Percentiles rank a stretch among this genome's conserved stretches.
These are phyloP conservation scores for Gryllus bimaculatus DNA, from an alignment of 1,140 invertebrate species.

Conservation along the genomic window DNA sequence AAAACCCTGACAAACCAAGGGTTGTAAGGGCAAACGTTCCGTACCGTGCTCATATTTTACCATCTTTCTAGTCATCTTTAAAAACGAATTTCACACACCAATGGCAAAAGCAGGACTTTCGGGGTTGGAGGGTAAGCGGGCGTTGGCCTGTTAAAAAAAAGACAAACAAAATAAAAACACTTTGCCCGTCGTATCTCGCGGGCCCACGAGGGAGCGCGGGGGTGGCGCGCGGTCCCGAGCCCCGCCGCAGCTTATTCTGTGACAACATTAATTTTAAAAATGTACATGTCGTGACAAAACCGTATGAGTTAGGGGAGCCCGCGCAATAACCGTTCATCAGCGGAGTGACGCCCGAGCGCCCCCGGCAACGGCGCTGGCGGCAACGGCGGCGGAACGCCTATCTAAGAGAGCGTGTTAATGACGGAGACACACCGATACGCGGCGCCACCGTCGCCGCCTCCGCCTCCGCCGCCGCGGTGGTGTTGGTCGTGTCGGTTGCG, in stretches of 20 bases:
- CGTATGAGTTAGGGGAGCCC: neutral
- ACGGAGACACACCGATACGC: constrained; percentile 2
- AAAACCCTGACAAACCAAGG: too few species aligned
- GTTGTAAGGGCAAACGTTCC: too few species aligned
- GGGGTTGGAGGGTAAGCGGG: neutral
- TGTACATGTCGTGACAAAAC: constrained; percentile 4
- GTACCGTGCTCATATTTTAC: neutral
- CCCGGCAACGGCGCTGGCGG: neutral
- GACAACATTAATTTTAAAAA: constrained; percentile 6
- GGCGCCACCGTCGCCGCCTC: neutral
- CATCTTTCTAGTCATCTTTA: neutral
- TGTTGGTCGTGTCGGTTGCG: too few species aligned
- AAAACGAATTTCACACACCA: neutral
- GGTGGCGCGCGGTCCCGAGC: neutral
- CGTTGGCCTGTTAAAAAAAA: neutral
- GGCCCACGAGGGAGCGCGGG: neutral
- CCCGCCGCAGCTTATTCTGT: neutral
- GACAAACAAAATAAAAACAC: constrained; percentile 5
- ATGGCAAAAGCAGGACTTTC: neutral
- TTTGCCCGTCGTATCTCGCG: neutral
- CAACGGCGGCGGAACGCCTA: neutral
- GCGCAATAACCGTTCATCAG: neutral
- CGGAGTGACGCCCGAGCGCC: neutral
- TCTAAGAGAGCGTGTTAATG: constrained; percentile 4
- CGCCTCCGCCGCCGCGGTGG: too few species aligned